phyloP scores from a whole-genome alignment of 2,888 invertebrate genomes.

The Phalangium opilio region DNA sequence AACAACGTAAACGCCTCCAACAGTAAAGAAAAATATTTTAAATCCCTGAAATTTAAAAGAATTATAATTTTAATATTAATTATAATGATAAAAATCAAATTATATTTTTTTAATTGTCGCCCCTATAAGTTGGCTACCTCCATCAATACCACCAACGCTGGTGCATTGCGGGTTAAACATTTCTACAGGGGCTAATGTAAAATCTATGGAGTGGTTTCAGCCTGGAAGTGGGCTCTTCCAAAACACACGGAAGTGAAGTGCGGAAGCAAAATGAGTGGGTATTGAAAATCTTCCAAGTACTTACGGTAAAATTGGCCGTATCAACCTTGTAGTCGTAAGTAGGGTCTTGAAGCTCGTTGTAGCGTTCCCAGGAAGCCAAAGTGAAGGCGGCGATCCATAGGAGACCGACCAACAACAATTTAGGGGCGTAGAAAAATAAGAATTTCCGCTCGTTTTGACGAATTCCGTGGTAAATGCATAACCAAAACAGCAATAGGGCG shows the following conservation, averaged over 20 bases:
- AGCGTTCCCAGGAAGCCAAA: constrained; percentile 76
- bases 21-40: constrained; percentile 76
- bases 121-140: too few species aligned
- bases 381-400: constrained; percentile 75
- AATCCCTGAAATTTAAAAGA: constrained; percentile 48
- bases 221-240: too few species aligned
- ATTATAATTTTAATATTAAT: background rate
- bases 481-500: constrained; percentile 78
- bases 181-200: background rate
- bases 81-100: background rate
- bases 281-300: constrained; percentile 24
- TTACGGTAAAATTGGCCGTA: constrained; percentile 63
- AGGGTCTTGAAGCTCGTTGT: constrained; percentile 73
- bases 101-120: background rate
- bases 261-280: too few species aligned
- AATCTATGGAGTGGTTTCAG: constrained; percentile 1
- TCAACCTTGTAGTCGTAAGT: constrained; percentile 80
- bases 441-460: constrained; percentile 81
- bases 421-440: constrained; percentile 75
- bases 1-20: constrained; percentile 64
- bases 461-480: constrained; percentile 86
- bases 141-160: too few species aligned
- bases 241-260: too few species aligned
- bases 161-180: too few species aligned
- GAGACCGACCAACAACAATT: constrained; percentile 66